phyloP scores from a whole-genome alignment of 2,888 invertebrate species.

The Chirona hameri region DNA sequence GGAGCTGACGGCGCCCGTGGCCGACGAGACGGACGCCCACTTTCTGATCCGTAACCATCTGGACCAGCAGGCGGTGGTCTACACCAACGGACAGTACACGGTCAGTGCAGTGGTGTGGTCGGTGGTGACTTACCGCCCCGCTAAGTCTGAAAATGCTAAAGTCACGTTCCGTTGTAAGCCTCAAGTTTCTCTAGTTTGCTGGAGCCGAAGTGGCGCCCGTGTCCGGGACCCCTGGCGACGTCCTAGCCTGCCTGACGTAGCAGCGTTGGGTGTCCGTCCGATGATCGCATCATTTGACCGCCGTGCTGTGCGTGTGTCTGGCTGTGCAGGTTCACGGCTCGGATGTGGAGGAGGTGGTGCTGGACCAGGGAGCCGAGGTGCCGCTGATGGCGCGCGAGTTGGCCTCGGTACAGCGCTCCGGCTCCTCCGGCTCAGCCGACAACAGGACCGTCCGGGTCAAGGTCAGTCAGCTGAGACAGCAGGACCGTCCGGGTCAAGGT shows the following conservation, averaged over 20 bases:
- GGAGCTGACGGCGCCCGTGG: conserved; percentile 53
- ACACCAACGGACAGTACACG: conserved; percentile 59
- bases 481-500: too few relatives aligned
- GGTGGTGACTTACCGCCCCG: too few relatives aligned
- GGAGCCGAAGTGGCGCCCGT: too few relatives aligned
- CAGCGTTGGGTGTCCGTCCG: too few relatives aligned
- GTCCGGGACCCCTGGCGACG: too few relatives aligned
- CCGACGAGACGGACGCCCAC: conserved; percentile 60
- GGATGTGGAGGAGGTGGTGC: conserved; percentile 55
- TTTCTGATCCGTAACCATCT: conserved; percentile 74
- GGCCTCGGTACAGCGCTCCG: not conserved
- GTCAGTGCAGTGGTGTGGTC: conserved; percentile 51
- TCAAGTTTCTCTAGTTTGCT: too few relatives aligned
- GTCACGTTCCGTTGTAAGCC: too few relatives aligned
- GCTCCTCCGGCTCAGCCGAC: not conserved
- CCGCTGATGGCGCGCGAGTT: conserved; percentile 49
- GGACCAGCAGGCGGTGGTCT: conserved; percentile 59
- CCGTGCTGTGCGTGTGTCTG: too few relatives aligned
- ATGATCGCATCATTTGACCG: too few relatives aligned
- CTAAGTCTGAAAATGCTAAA: too few relatives aligned
- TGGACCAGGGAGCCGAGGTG: conserved; percentile 61
- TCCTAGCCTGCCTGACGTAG: too few relatives aligned
- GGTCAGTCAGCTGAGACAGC: not conserved
- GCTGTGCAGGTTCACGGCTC: conserved; percentile 28
- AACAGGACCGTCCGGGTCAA: not conserved